These are phyloP conservation scores for Rhinophrynus dorsalis DNA, from an alignment of 2,797 vertebrate species.

Conservation along the genomic window DNA sequence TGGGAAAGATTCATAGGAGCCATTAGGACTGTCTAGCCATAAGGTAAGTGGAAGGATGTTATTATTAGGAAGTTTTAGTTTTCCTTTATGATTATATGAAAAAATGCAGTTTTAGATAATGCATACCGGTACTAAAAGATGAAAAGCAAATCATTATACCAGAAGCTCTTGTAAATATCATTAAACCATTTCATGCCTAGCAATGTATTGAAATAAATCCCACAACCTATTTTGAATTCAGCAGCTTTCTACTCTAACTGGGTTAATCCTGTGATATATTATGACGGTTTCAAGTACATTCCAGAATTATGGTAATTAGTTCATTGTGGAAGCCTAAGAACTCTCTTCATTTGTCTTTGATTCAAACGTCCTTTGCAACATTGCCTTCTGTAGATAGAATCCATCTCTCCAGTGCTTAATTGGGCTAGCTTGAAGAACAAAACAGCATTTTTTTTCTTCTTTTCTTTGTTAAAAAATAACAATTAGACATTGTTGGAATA, in stretches of 20 bases:
- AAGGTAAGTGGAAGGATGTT: too few relatives aligned
- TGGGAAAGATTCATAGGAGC: too few relatives aligned
- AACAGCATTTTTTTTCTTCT: conserved; percentile 21
- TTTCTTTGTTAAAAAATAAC: conserved; percentile 14
- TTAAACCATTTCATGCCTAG: background rate
- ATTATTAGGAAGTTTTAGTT: too few relatives aligned
- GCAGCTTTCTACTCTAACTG: conserved; percentile 38
- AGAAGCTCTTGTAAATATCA: background rate
- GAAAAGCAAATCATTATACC: background rate
- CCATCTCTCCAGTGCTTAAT: background rate
- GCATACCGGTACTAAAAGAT: too few relatives aligned
- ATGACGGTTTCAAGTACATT: conserved; percentile 42
- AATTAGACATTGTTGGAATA: conserved; percentile 11
- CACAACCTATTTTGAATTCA: conserved; percentile 28
- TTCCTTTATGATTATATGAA: too few relatives aligned
- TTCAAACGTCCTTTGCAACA: conserved; percentile 26
- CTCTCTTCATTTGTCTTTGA: conserved; percentile 28
- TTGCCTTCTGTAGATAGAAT: conserved; percentile 26
- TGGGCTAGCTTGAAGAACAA: conserved; percentile 30
- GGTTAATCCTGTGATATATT: conserved; percentile 44
- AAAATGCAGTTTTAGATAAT: too few relatives aligned
- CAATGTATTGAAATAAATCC: conserved; percentile 37
- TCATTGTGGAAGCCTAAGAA: conserved; percentile 37
- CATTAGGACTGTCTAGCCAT: too few relatives aligned
- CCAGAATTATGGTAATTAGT: conserved; percentile 42